These are phyloP conservation scores for Tragulus kanchil DNA, from an alignment of 2,113 vertebrate genomes.

Conservation along the genomic window DNA sequence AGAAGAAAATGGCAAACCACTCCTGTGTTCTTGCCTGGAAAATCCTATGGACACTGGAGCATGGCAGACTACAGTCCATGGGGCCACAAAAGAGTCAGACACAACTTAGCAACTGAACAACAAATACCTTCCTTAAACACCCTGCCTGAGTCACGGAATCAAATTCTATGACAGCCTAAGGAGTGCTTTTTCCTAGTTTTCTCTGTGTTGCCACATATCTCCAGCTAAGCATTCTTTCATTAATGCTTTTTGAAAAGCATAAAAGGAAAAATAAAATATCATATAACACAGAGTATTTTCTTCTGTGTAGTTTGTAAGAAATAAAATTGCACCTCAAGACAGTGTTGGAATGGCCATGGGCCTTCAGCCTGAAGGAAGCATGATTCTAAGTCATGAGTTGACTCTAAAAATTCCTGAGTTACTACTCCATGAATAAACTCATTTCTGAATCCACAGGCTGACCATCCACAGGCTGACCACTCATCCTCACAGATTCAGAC, in stretches of 20 bases:
- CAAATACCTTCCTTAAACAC: background rate
- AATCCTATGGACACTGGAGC: background rate
- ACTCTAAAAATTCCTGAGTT: background rate
- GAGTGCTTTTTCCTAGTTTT: constrained; percentile 8
- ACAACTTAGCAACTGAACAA: background rate
- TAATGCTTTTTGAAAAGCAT: background rate
- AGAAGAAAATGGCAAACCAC: background rate
- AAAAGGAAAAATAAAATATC: background rate
- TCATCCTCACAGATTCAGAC: background rate
- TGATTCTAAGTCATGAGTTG: background rate
- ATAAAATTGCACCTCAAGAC: background rate
- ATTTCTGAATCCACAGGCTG: background rate
- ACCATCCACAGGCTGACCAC: background rate
- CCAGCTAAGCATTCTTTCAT: background rate
- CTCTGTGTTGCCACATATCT: background rate
- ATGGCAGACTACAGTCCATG: background rate
- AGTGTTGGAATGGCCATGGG: background rate
- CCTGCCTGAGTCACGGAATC: background rate
- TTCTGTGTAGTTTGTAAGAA: constrained; percentile 1
- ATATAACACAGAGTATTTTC: background rate
- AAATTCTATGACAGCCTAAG: background rate
- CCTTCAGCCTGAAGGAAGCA: background rate
- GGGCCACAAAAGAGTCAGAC: background rate
- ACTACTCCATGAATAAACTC: background rate
- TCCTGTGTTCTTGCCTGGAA: background rate